Percentiles rank a stretch among this genome's conserved stretches.
phyloP scores from a whole-genome alignment of 2,797 vertebrate genomes.

The Lacerta agilis region DNA sequence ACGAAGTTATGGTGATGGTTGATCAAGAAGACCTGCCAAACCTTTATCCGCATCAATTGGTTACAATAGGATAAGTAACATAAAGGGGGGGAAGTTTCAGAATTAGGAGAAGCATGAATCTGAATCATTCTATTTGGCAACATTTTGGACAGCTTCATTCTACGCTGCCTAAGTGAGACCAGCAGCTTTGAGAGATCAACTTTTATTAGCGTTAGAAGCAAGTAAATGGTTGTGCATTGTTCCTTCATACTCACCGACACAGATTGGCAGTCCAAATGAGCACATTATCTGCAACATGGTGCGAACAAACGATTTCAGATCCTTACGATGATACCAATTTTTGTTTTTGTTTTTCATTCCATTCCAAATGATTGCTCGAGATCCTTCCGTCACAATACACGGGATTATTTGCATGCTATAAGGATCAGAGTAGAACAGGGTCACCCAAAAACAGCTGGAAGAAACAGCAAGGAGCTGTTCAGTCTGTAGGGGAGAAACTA shows the following conservation, averaged over 20 bases:
- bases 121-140: conserved; percentile 10
- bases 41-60: conserved; percentile 12
- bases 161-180: background rate
- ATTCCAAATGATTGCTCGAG: background rate
- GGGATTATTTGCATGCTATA: conserved; percentile 12
- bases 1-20: background rate
- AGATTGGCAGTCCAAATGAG: background rate
- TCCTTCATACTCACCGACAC: background rate
- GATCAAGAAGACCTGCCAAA: conserved; percentile 14
- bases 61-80: conserved; percentile 25
- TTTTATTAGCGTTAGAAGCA: background rate
- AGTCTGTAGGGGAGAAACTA: background rate
- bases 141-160: background rate
- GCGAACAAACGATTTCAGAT: background rate
- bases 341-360: background rate
- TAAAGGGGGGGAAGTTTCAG: background rate
- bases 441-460: background rate
- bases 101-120: background rate
- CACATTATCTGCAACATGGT: background rate
- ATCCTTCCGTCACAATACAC: background rate
- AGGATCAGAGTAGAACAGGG: background rate
- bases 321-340: background rate
- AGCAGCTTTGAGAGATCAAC: conserved; percentile 11
- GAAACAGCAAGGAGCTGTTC: background rate
- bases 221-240: background rate